These are phyloP conservation scores for Callinectes sapidus DNA, from an alignment of 2,888 invertebrate genomes.

Conservation along the genomic window DNA sequence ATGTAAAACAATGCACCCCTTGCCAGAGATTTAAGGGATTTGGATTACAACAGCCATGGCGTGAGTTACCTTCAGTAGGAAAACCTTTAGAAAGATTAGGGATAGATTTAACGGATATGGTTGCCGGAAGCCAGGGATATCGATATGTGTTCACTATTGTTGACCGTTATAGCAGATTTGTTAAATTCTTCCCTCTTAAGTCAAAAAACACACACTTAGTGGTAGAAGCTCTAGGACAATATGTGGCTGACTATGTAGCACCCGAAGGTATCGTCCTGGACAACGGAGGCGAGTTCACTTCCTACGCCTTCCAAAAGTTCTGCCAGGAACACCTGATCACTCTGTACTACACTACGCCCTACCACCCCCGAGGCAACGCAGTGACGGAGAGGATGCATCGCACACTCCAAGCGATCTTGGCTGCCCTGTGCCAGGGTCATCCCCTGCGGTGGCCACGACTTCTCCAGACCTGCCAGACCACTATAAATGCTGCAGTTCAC, in stretches of 20 bases:
- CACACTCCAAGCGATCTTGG: background rate
- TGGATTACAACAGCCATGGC: no score
- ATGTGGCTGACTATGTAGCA: background rate
- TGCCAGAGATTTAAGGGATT: no score
- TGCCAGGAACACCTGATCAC: background rate
- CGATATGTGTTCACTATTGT: constrained; percentile 23
- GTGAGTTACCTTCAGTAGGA: no score
- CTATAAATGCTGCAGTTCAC: background rate
- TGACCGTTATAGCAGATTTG: constrained; percentile 21
- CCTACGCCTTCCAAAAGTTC: background rate
- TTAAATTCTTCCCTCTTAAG: background rate
- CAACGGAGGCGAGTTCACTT: no score
- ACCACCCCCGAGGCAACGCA: background rate
- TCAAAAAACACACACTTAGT: background rate
- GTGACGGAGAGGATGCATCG: constrained; percentile 7
- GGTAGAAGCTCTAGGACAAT: background rate
- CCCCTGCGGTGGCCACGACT: constrained; percentile 28
- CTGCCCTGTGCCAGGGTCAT: background rate
- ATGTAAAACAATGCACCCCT: no score
- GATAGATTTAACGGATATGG: no score
- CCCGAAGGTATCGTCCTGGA: background rate
- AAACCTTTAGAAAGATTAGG: no score
- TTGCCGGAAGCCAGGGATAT: background rate
- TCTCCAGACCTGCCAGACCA: background rate
- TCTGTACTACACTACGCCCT: background rate